Conservation (phyloP, 1,140 invertebrate species). For the Macrotrachela quadricornifera region DNA sequence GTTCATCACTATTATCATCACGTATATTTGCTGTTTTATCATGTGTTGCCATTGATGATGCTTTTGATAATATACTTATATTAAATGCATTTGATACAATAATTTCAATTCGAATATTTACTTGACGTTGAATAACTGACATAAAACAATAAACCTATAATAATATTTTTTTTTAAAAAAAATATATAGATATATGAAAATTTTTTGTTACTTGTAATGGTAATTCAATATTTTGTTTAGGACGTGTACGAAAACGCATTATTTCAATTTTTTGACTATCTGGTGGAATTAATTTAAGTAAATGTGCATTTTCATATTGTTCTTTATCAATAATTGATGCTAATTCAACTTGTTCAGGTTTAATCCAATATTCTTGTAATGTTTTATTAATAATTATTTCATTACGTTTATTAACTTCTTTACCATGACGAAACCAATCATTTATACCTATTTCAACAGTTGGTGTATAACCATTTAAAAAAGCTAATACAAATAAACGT, state of each 20-base stretch:
- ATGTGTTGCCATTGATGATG: too few relatives aligned
- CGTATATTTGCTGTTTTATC: too few relatives aligned
- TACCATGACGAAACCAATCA: conserved; percentile 79
- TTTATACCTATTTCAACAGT: conserved; percentile 89
- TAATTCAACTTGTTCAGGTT: conserved; percentile 76
- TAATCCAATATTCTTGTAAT: conserved; percentile 75
- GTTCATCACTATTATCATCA: too few relatives aligned
- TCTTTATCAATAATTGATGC: conserved; percentile 61
- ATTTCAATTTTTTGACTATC: conserved; percentile 76
- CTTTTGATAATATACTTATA: conserved; percentile 38
- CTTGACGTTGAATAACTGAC: conserved; percentile 33
- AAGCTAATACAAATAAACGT: conserved; percentile 78
- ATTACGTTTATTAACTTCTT: conserved; percentile 90
- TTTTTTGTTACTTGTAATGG: conserved; percentile 71
- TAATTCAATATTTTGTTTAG: conserved; percentile 82
- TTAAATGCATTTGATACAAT: conserved; percentile 86
- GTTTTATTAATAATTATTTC: conserved; percentile 97
- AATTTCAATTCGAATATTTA: conserved; percentile 76
- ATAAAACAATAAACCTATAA: conserved; percentile 13
- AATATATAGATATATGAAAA: too few relatives aligned
- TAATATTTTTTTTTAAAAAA: conserved; percentile 20
- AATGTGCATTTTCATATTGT: conserved; percentile 67
- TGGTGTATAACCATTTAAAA: conserved; percentile 47
- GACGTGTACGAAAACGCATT: conserved; percentile 80
- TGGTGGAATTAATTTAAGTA: conserved; percentile 74